Conservation (phyloP, 2,113 vertebrate species). For the Semicossyphus pulcher region DNA sequence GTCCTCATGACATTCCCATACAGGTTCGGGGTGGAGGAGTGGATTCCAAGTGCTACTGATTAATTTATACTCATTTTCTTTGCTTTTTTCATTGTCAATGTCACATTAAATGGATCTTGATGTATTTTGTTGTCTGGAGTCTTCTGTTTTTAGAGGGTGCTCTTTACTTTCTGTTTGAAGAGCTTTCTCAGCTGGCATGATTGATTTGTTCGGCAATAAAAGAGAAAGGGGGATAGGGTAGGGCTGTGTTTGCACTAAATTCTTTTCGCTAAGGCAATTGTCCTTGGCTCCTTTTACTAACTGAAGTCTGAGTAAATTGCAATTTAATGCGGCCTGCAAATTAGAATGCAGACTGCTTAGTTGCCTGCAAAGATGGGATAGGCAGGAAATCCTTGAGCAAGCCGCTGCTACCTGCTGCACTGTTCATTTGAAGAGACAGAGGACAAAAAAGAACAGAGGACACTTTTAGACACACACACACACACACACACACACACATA, state of each 20-base stretch:
- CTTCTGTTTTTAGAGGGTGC: conserved; percentile 68
- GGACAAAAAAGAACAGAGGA: conserved; percentile 60
- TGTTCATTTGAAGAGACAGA: conserved; percentile 62
- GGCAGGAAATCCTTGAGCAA: conserved; percentile 67
- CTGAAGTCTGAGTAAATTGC: conserved; percentile 70
- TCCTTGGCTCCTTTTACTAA: conserved; percentile 71
- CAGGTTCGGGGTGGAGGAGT: conserved; percentile 37
- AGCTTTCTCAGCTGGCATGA: conserved; percentile 51
- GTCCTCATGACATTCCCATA: conserved; percentile 39
- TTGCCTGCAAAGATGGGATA: conserved; percentile 51
- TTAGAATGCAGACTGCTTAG: conserved; percentile 76
- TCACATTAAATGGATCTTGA: conserved; percentile 78
- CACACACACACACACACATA: conserved; percentile 12
- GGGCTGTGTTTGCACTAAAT: conserved; percentile 63
- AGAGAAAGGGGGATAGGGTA: conserved; percentile 42
- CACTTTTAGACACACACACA: conserved; percentile 44
- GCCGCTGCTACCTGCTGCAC: conserved; percentile 60
- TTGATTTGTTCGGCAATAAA: conserved; percentile 71
- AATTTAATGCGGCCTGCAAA: conserved; percentile 72
- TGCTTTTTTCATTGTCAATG: conserved; percentile 69
- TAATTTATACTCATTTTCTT: conserved; percentile 55
- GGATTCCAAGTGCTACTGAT: conserved; percentile 51
- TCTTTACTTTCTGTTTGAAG: conserved; percentile 56
- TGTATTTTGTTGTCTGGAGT: conserved; percentile 75
- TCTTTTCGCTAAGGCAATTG: conserved; percentile 68